Percentiles rank a stretch among this genome's conserved stretches.
These are phyloP conservation scores for Toxostoma redivivum DNA, from an alignment of 2,113 vertebrate species.

Conservation along the genomic window DNA sequence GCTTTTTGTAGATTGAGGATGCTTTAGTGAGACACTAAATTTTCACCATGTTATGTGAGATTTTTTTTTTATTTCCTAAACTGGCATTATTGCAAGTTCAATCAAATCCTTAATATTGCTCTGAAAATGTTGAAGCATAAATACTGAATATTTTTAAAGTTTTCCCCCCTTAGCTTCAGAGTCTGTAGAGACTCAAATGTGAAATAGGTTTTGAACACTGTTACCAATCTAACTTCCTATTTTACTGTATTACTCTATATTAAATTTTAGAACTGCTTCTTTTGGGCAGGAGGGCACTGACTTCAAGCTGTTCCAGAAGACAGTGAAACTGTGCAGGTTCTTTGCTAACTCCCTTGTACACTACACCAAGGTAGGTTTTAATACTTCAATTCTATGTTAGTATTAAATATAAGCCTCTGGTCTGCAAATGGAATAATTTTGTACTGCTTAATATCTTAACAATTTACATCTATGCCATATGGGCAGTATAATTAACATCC, in stretches of 20 bases:
- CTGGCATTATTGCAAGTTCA: not conserved
- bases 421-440: not conserved
- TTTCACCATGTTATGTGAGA: not conserved
- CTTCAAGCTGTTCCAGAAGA: constrained; percentile 89
- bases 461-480: not conserved
- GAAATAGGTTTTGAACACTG: not conserved
- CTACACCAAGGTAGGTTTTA: constrained; percentile 87
- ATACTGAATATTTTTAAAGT: not conserved
- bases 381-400: not conserved
- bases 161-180: not conserved
- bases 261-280: not conserved
- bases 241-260: not conserved
- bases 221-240: not conserved
- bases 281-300: constrained; percentile 77
- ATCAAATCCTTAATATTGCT: not conserved
- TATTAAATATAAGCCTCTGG: not conserved
- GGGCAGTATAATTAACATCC: not conserved
- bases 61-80: not conserved
- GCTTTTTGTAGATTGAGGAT: not conserved
- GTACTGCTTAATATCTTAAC: not conserved
- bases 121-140: not conserved
- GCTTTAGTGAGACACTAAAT: not conserved
- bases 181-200: not conserved
- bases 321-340: constrained; percentile 90
- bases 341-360: constrained; percentile 93